Conservation (phyloP, 2,797 vertebrate species). For the Acanthopagrus latus region DNA sequence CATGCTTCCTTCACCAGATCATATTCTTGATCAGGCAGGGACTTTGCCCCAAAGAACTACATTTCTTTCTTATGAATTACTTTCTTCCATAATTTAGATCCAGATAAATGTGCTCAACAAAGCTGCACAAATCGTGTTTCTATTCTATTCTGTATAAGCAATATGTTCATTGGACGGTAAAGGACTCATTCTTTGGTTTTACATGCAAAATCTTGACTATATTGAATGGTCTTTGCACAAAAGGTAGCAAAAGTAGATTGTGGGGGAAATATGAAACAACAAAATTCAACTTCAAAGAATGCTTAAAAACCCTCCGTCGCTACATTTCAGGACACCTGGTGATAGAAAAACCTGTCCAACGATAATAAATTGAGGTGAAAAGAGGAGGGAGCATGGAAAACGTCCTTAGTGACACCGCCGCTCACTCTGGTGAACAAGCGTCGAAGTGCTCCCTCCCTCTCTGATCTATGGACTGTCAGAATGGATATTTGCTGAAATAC, state of each 20-base stretch:
- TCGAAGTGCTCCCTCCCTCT: slow-evolving; percentile 67
- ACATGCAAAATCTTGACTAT: neutral
- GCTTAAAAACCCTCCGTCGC: neutral
- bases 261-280: neutral
- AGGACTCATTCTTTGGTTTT: neutral
- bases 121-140: neutral
- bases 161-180: neutral
- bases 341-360: slow-evolving; percentile 58
- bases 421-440: slow-evolving; percentile 73
- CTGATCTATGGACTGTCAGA: slow-evolving; percentile 83
- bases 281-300: slow-evolving; percentile 11
- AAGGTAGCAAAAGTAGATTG: neutral
- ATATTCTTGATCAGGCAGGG: neutral
- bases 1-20: neutral
- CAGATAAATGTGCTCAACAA: neutral
- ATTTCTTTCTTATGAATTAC: neutral
- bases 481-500: slow-evolving; percentile 78
- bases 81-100: neutral
- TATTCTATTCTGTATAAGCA: neutral
- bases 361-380: slow-evolving; percentile 79
- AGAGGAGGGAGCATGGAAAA: slow-evolving; percentile 69
- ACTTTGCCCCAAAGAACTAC: neutral
- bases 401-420: slow-evolving; percentile 69
- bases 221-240: neutral
- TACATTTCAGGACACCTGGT: slow-evolving; percentile 40